Percentiles rank a stretch among this genome's conserved stretches.
Evolutionary conservation across 2,113 vertebrate species (phyloP).

Genomic region (Alouatta palliata): DNA sequence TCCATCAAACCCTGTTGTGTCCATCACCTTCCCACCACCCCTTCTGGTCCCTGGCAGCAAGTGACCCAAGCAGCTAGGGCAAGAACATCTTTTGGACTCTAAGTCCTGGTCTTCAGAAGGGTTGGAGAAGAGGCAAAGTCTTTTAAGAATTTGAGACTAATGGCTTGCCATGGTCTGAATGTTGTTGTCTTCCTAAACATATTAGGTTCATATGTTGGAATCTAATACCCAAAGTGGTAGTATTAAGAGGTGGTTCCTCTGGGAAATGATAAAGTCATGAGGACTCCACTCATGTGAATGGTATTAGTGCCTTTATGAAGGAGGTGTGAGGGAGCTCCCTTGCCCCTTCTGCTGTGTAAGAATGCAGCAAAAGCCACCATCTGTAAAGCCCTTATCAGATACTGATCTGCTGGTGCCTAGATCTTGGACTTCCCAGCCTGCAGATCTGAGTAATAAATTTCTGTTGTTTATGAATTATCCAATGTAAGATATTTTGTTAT

Average conservation of each 20-base stretch:
- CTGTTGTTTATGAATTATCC: background rate
- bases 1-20: background rate
- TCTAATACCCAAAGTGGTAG: background rate
- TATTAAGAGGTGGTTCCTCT: background rate
- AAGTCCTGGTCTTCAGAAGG: background rate
- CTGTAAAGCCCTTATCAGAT: background rate
- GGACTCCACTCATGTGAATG: background rate
- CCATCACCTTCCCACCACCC: background rate
- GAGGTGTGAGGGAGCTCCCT: background rate
- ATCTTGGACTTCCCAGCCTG: background rate
- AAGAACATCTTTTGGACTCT: background rate
- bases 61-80: background rate
- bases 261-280: background rate
- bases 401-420: background rate
- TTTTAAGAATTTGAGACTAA: background rate
- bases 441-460: background rate
- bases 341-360: rapidly evolving
- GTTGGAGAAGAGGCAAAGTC: background rate
- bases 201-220: background rate
- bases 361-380: background rate
- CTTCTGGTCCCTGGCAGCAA: background rate
- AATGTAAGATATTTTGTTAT: background rate
- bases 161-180: background rate
- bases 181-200: background rate
- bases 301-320: background rate